Conservation (phyloP, 2,113 vertebrate genomes). For the Datnioides undecimradiatus region DNA sequence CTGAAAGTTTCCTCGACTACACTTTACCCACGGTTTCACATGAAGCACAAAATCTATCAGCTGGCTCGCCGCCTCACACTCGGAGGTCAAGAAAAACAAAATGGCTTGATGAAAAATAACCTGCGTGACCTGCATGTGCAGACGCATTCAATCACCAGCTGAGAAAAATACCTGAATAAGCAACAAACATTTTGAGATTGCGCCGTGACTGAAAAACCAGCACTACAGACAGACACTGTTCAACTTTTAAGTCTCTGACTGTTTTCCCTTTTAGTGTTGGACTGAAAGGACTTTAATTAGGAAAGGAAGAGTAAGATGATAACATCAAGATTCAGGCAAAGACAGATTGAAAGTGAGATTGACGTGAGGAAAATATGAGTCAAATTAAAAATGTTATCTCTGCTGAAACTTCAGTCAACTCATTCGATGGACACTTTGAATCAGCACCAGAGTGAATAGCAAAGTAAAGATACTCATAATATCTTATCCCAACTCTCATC, state of each 20-base stretch:
- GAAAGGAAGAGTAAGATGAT: neutral
- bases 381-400: conserved; percentile 15
- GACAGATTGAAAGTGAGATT: conserved; percentile 4
- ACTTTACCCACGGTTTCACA: neutral
- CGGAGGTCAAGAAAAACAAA: neutral
- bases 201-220: neutral
- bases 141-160: neutral
- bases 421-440: neutral
- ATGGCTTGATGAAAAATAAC: neutral
- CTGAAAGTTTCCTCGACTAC: neutral
- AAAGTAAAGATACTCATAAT: neutral
- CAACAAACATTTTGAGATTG: neutral
- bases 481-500: neutral
- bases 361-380: neutral
- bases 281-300: conserved; percentile 15
- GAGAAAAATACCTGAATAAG: neutral
- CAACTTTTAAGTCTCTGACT: neutral
- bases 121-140: neutral
- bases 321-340: conserved; percentile 11
- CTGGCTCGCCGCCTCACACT: conserved; percentile 1
- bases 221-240: neutral
- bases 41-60: neutral
- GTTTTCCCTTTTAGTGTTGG: neutral
- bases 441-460: conserved; percentile 4
- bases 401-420: conserved; percentile 1